Evolutionary conservation across 2,113 vertebrate genomes (phyloP), one percentile per base, ranked within the genome.

Genomic region (Rhabdornis inornatus): DNA sequence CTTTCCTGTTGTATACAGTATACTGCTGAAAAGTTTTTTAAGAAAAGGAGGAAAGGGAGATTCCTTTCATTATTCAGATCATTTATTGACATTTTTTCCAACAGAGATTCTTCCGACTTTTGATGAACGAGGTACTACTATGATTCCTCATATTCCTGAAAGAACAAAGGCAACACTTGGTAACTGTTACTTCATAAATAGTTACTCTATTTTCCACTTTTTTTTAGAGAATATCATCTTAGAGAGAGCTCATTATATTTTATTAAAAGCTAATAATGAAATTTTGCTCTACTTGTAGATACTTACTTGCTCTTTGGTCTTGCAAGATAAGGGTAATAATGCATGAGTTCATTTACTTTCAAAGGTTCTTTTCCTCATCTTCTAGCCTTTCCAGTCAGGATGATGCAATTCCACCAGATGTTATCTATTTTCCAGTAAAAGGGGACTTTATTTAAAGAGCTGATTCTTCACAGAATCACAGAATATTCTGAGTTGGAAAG

Each of bases 111-210:
- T 93, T 89, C 91, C 92, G 66, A 55, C 88, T 42, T 96, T 94
- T 47, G 97, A 94, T 69, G 96, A 95, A 59, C 57, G 33, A 92
- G 71, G 87, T 79, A 95, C 97, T 83, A 95, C 95, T 66, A 68
- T 90, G 92, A 80, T 94, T 87, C 97, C 97, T 94, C 92, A 7
- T 91, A 81, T 92, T 78, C 94, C 96, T 90, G 96, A 97, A 83
- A 77, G 87, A 92, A 89, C 93, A 96, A 98, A 68, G 87, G 90
- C 97, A 85, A 97, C 96, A 68, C 72, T 71, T 78, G 98, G 98
- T 98, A 98, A 98, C 89, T 44, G 3, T 82, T 87, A 90, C 83
- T 80, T 90, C 74, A 63, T 87, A 44, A 65, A 82, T 35, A 89
- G 56, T 82, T 76, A 45, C 11, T 85, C 40, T 85, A 1, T 76